Percentiles rank a stretch among this genome's conserved stretches.
Evolutionary conservation across 2,888 invertebrate genomes (phyloP).

Genomic region (Selenia dentaria): DNA sequence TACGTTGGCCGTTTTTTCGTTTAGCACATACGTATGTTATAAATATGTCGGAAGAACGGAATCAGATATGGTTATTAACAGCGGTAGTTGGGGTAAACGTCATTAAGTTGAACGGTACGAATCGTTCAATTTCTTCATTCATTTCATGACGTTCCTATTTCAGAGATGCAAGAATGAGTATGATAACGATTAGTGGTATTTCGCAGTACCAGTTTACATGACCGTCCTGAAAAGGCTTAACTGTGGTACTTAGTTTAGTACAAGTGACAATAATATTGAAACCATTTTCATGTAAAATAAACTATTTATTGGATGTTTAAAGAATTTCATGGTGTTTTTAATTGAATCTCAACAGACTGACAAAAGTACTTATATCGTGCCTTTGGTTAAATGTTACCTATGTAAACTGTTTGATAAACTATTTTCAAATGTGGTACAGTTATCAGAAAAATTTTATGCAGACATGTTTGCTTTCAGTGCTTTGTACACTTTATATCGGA

Average conservation of each 20-base stretch:
- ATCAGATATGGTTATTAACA: too few species aligned
- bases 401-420: not conserved
- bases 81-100: too few species aligned
- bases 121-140: not conserved
- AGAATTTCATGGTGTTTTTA: conserved; percentile 24
- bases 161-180: too few species aligned
- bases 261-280: conserved; percentile 64
- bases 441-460: not conserved
- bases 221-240: conserved; percentile 51
- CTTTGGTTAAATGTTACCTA: conserved; percentile 17
- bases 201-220: conserved; percentile 22
- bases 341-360: conserved; percentile 38
- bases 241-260: conserved; percentile 46
- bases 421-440: conserved; percentile 1
- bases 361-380: conserved; percentile 26
- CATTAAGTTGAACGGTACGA: too few species aligned
- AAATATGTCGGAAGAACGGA: too few species aligned
- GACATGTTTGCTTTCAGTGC: not conserved
- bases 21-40: too few species aligned
- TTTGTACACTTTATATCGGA: not conserved
- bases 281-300: conserved; percentile 7
- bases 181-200: too few species aligned
- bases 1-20: too few species aligned
- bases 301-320: conserved; percentile 24
- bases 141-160: not conserved